Percentiles rank a stretch among this genome's conserved stretches.
Evolutionary conservation across 2,888 invertebrate genomes (phyloP).

Genomic region (Nemoura dubitans): DNA sequence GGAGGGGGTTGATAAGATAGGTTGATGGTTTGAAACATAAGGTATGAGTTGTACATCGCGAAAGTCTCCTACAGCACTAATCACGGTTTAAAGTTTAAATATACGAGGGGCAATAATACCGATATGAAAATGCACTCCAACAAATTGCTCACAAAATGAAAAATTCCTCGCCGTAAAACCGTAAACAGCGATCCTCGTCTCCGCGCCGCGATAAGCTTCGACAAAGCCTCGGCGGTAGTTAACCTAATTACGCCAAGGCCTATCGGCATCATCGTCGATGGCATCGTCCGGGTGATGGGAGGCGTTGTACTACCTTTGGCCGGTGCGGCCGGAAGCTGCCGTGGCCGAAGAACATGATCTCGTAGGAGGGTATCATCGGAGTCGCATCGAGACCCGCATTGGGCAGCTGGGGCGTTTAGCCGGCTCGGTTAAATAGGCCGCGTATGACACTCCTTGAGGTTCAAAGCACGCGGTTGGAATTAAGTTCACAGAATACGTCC

Average conservation of each 20-base stretch:
- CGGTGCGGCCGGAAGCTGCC: conserved; percentile 17
- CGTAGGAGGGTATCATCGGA: conserved; percentile 1
- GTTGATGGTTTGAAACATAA: too few relatives aligned
- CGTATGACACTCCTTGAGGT: too few relatives aligned
- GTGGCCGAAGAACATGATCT: conserved; percentile 21
- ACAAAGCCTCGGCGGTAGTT: too few relatives aligned
- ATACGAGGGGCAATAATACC: too few relatives aligned
- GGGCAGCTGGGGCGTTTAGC: not conserved
- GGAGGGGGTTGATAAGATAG: too few relatives aligned
- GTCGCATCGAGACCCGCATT: not conserved
- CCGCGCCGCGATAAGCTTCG: not conserved
- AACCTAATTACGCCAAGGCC: not conserved
- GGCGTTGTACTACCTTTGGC: not conserved
- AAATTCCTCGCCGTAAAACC: not conserved
- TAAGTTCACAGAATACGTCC: too few relatives aligned
- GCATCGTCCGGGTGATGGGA: not conserved
- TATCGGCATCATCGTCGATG: not conserved
- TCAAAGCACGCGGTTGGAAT: too few relatives aligned
- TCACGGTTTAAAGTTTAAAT: too few relatives aligned
- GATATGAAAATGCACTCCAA: too few relatives aligned
- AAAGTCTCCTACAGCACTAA: too few relatives aligned
- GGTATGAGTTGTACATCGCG: too few relatives aligned
- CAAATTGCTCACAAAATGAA: not conserved
- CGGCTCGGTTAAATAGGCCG: too few relatives aligned
- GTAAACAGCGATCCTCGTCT: not conserved